phyloP scores from a whole-genome alignment of 2,797 vertebrate species.

The Cossypha heuglini region DNA sequence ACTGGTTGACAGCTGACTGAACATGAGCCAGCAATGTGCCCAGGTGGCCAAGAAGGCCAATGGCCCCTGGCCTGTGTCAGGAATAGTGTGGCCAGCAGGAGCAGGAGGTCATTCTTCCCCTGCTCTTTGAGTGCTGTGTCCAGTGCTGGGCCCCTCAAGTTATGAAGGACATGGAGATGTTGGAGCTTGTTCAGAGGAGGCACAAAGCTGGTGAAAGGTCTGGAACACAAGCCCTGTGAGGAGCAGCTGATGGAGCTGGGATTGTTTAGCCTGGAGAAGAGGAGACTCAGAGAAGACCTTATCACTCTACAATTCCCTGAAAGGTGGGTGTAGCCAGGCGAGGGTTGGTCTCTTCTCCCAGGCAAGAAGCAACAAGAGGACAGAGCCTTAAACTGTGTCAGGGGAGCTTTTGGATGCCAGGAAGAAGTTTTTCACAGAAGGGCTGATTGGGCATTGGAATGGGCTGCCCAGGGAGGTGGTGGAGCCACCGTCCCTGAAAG shows the following conservation, averaged over 20 bases:
- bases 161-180: accelerated
- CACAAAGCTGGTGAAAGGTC: accelerated
- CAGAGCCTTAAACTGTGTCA: not conserved
- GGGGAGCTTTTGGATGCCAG: not conserved
- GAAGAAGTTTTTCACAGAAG: not conserved
- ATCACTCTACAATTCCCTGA: no score
- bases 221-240: accelerated
- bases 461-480: not conserved
- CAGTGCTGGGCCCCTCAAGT: accelerated
- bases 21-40: not conserved
- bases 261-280: not conserved
- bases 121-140: not conserved
- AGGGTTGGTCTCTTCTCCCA: accelerated
- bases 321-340: no score
- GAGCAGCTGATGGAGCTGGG: accelerated
- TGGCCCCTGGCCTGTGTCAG: accelerated
- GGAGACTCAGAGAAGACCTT: not conserved
- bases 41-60: not conserved
- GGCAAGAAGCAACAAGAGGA: not conserved
- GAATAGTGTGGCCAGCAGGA: not conserved
- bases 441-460: accelerated
- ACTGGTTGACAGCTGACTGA: accelerated
- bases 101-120: accelerated
- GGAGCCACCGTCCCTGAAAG: no score
- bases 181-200: accelerated